Conservation (phyloP, 1,140 invertebrate genomes). For the Antheraea mylitta region DNA sequence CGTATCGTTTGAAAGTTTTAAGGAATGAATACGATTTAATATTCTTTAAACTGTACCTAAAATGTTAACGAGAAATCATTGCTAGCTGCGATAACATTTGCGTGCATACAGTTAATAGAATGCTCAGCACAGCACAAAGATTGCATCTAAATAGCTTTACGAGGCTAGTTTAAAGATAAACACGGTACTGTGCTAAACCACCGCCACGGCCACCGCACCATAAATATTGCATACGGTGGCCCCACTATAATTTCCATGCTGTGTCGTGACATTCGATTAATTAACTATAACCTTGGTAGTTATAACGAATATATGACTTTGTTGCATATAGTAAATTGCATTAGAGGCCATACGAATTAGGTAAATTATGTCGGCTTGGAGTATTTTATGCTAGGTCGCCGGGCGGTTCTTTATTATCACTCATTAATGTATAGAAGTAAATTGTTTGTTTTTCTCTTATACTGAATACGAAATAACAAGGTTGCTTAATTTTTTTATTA, state of each 20-base stretch:
- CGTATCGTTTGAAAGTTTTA: neutral
- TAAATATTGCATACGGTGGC: neutral
- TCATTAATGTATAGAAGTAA: neutral
- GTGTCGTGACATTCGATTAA: constrained; percentile 17
- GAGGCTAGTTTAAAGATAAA: constrained; percentile 36
- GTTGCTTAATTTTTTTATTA: no score
- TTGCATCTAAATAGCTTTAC: constrained; percentile 52
- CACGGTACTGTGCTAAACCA: constrained; percentile 21
- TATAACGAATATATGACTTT: constrained; percentile 28
- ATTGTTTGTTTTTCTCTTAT: no score
- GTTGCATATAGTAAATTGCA: constrained; percentile 27
- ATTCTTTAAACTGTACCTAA: neutral
- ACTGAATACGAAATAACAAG: no score
- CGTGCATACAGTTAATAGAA: constrained; percentile 37
- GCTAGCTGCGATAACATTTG: constrained; percentile 15
- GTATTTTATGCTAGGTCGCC: neutral
- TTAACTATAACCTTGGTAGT: constrained; percentile 25
- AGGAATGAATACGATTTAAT: neutral
- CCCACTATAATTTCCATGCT: constrained; percentile 21
- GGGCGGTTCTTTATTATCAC: neutral
- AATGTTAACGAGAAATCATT: neutral
- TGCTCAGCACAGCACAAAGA: constrained; percentile 33
- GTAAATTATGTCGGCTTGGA: neutral
- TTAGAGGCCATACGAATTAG: constrained; percentile 10
- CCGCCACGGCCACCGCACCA: neutral